Evolutionary conservation across 2,888 invertebrate species (phyloP), one percentile per base, ranked within the genome.

Genomic region (Acrocera orbiculus): DNA sequence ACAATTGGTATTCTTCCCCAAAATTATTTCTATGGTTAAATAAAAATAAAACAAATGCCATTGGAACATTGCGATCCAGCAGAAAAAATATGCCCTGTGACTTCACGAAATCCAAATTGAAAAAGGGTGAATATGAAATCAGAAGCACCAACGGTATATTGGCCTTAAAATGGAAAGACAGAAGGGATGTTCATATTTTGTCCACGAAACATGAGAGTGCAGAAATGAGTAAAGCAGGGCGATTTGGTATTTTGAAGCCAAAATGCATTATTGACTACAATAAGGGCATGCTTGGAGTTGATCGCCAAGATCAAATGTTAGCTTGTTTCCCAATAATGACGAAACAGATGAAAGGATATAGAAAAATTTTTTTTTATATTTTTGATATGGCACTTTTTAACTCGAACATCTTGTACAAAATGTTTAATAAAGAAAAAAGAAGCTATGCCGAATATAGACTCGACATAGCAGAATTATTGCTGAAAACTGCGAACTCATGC

Each of bases 31-130:
- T 15, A 11, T 13, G n/a, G 5, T 20, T 34, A 20, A 8, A 22
- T 5, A n/a, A 34, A 27, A 10, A 16, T 11, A 23, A 29, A 11
- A 28, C 29, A 23, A 34, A 34, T 9, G 34, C 16, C 11, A 7
- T 27, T 3, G 29, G 34, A 11, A 34, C 17, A 10, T 20, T 24
- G 9, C 4, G n/a, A n/a, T n/a, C n/a, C n/a, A n/a, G n/a, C n/a
- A n/a, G n/a, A n/a, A 35, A 35, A 25, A 30, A 26, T 11, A 35
- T 30, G 31, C 30, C n/a, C n/a, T n/a, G n/a, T n/a, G n/a, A n/a
- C n/a, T n/a, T n/a, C n/a, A n/a, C 35, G n/a, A 29, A 11, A 17
- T 14, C 11, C 17, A 24, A 25, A 26, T 25, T 30, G 15, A 35
- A 35, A 35, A 25, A 30, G 16, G n/a, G 15, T 13, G 35, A 31